These are phyloP conservation scores for Euplexia lucipara DNA, from an alignment of 2,888 invertebrate genomes.

Conservation along the genomic window DNA sequence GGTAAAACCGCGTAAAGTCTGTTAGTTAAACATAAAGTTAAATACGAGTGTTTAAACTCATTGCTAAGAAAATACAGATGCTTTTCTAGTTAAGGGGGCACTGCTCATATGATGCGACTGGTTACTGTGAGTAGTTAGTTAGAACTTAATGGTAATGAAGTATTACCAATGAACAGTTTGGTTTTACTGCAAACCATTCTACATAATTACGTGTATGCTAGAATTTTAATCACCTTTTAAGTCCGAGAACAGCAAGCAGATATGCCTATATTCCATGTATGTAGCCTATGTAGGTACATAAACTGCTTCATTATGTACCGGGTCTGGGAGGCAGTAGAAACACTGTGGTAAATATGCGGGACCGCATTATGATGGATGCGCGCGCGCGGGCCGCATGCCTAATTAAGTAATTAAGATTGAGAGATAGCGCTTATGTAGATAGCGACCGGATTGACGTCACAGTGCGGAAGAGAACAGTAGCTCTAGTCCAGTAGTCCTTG, in stretches of 20 bases:
- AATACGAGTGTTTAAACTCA: too few relatives aligned
- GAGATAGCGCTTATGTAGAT: slow-evolving; percentile 63
- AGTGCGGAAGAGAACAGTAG: slow-evolving; percentile 17
- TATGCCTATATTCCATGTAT: not conserved
- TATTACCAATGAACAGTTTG: not conserved
- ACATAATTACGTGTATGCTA: slow-evolving; percentile 5
- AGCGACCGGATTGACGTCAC: slow-evolving; percentile 15
- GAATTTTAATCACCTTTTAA: slow-evolving; percentile 37
- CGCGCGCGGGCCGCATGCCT: slow-evolving; percentile 68
- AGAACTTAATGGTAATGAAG: too few relatives aligned
- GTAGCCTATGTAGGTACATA: not conserved
- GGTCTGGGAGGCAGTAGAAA: not conserved
- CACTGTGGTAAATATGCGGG: slow-evolving; percentile 30
- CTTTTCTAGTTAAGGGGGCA: too few relatives aligned
- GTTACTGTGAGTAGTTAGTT: not conserved
- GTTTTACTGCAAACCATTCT: slow-evolving; percentile 10
- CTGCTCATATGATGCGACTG: not conserved
- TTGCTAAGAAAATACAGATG: too few relatives aligned
- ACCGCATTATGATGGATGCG: slow-evolving; percentile 60
- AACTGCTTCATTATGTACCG: slow-evolving; percentile 27
- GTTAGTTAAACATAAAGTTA: too few relatives aligned
- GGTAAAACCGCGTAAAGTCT: too few relatives aligned
- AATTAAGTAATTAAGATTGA: slow-evolving; percentile 76
- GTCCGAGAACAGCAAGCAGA: not conserved
- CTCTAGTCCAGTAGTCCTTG: not conserved